phyloP scores from a whole-genome alignment of 2,113 vertebrate genomes.

The Sorex araneus region DNA sequence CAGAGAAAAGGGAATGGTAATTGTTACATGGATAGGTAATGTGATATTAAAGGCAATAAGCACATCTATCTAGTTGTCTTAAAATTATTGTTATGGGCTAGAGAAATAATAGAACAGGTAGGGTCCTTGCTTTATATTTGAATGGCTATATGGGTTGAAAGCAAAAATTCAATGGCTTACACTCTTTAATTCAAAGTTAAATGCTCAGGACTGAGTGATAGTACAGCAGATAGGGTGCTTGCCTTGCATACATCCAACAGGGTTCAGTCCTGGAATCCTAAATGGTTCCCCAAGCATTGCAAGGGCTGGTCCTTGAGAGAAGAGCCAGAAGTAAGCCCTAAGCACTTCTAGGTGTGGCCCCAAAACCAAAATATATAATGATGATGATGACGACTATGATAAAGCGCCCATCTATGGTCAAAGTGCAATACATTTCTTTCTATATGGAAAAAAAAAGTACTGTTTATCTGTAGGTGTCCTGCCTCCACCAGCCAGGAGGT shows the following conservation, averaged over 20 bases:
- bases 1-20: neutral
- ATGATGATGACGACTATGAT: too few species aligned
- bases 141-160: constrained; percentile 22
- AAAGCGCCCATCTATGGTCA: too few species aligned
- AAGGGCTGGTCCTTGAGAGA: too few species aligned
- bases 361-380: too few species aligned
- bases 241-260: too few species aligned
- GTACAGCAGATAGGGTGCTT: too few species aligned
- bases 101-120: neutral
- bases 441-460: constrained; percentile 21
- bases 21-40: neutral
- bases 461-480: constrained; percentile 21
- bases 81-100: neutral
- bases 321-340: too few species aligned
- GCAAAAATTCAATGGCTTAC: neutral
- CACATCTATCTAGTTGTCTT: neutral
- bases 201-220: neutral
- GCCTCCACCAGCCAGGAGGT: neutral
- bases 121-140: neutral
- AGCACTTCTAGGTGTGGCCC: too few species aligned
- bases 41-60: neutral
- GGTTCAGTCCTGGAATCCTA: too few species aligned
- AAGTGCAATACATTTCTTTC: neutral
- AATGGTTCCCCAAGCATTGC: too few species aligned
- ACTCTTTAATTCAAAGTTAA: constrained; percentile 57